Evolutionary conservation across 2,888 invertebrate species (phyloP).

Genomic region (Cyrtodaria siliqua): DNA sequence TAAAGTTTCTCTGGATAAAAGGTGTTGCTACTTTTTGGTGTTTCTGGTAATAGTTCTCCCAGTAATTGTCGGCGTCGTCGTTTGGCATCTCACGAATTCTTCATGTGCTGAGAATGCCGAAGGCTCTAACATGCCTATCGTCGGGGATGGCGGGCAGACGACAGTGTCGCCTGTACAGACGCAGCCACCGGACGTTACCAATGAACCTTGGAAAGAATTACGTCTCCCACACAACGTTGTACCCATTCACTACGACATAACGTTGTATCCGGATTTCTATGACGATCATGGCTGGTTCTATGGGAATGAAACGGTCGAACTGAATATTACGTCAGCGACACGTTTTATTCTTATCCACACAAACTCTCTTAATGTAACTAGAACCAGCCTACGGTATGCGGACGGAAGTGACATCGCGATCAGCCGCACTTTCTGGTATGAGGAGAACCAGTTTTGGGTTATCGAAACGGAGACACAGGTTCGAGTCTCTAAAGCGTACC

Average conservation of each 20-base stretch:
- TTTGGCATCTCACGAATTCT: constrained; percentile 71
- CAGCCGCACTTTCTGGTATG: constrained; percentile 82
- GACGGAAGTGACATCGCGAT: constrained; percentile 63
- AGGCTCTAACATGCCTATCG: not conserved
- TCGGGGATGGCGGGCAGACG: constrained; percentile 3
- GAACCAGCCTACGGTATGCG: constrained; percentile 82
- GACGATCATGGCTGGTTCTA: constrained; percentile 85
- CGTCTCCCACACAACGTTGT: constrained; percentile 89
- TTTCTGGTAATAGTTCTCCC: constrained; percentile 71
- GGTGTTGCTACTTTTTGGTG: constrained; percentile 66
- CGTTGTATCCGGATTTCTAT: constrained; percentile 89
- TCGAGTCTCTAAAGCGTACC: constrained; percentile 72
- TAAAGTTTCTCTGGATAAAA: constrained; percentile 55
- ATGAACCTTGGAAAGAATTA: constrained; percentile 84
- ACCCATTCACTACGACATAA: constrained; percentile 90
- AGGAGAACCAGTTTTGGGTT: constrained; percentile 86
- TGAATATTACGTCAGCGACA: constrained; percentile 82
- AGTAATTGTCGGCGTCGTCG: constrained; percentile 72
- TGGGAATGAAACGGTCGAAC: constrained; percentile 82
- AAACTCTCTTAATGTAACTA: constrained; percentile 88
- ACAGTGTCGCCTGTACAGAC: constrained; percentile 14
- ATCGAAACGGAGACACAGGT: constrained; percentile 78
- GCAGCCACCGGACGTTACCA: constrained; percentile 6
- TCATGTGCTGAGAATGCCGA: constrained; percentile 28
- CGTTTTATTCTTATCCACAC: constrained; percentile 87